Evolutionary conservation across 2,888 invertebrate species (phyloP), one percentile per base, ranked within the genome.

Genomic region (Coremacera marginata): DNA sequence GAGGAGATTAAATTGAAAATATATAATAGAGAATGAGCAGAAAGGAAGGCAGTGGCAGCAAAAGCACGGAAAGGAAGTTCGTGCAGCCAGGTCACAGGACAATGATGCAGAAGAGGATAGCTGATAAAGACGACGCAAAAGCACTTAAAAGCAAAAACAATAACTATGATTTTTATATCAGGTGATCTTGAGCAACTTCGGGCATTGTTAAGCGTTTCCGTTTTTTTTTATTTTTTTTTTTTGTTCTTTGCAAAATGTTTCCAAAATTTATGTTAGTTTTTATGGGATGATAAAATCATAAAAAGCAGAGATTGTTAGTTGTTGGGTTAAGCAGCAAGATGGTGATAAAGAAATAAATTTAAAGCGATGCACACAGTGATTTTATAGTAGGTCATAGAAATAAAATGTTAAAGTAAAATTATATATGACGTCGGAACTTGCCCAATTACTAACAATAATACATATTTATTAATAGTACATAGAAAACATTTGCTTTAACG

Each of bases 1-100:
- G 44, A 74, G 52, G 31, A 52, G 57, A 70, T 73, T 74, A 77
- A 75, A 44, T 70, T 75, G 16, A 55, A 63, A 57, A 65, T 16
- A 70, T 19, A 44, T 0, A 70, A 72, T 44, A 70, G 34, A 71
- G 55, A 34, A 22, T 63, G 34, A 11, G 44, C 1, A 11, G 44
- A 2, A 14, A n/a, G 16, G 8, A 55, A 22, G 55, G 68, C 67
- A 67, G n/a, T 16, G 67, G 9, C 5, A 22, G 31, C 31, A 22
- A 63, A 5, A n/a, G 63, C 27, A 44, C 44, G 44, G 44, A 44
- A 44, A 44, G 11, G 44, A 3, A 44, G 44, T 55, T 25, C 25
- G 57, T 27, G 57, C 57, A 60, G 57, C 25, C 22, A 27, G 57
- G 25, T 14, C 44, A 44, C 8, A 49, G 9, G 9, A 44, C 14